phyloP scores from a whole-genome alignment of 2,888 invertebrate genomes.

The Cantharis lateralis region DNA sequence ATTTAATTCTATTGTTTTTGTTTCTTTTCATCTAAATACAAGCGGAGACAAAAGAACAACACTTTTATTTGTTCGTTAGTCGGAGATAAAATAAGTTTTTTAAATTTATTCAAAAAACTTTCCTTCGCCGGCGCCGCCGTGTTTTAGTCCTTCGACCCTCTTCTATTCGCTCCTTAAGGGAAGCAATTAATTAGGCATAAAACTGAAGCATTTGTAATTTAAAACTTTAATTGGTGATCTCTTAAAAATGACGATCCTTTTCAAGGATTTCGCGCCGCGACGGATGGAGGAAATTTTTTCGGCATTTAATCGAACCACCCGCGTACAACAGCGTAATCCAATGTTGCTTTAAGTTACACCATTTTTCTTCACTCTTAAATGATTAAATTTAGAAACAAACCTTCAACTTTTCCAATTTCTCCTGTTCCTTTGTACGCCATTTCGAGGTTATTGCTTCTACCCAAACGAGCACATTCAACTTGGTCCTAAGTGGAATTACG shows the following conservation, averaged over 20 bases:
- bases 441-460: background rate
- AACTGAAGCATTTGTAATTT: background rate
- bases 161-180: background rate
- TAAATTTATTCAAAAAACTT: background rate
- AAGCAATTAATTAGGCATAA: background rate
- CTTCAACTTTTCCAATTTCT: background rate
- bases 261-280: background rate
- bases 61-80: background rate
- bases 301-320: background rate
- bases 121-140: background rate
- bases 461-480: background rate
- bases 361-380: background rate
- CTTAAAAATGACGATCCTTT: background rate
- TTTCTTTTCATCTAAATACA: too few species aligned
- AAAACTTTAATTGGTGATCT: background rate
- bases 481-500: background rate
- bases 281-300: background rate
- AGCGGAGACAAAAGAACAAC: too few species aligned
- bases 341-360: background rate
- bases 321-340: background rate
- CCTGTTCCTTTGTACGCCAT: background rate
- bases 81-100: background rate
- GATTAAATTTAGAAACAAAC: background rate
- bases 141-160: background rate
- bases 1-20: too few species aligned